A percentile compares a stretch with the other conserved stretches of the same genome.
Evolutionary conservation across 2,113 vertebrate genomes (phyloP).

Genomic region (Entelurus aequoreus): DNA sequence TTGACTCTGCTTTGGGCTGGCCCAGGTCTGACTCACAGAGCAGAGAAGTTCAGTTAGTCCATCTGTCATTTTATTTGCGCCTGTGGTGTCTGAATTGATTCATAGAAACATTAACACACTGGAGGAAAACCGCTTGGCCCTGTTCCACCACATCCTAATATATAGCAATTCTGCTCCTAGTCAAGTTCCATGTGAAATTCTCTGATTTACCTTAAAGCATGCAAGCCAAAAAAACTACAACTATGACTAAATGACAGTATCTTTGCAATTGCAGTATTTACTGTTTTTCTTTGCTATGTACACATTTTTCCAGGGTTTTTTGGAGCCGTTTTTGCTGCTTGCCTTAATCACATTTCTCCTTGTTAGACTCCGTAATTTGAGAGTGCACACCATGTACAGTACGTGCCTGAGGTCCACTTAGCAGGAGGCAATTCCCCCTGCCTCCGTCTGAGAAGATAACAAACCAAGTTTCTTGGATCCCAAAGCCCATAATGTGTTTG

Average conservation of each 20-base stretch:
- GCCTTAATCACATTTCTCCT: slow-evolving; percentile 27
- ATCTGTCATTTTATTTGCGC: slow-evolving; percentile 36
- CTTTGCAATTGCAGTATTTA: slow-evolving; percentile 1
- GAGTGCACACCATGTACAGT: slow-evolving; percentile 7
- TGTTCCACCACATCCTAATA: slow-evolving; percentile 38
- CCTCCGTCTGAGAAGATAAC: slow-evolving; percentile 54
- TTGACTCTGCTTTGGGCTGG: slow-evolving; percentile 7
- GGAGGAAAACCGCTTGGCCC: slow-evolving; percentile 33
- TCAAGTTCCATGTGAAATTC: slow-evolving; percentile 41
- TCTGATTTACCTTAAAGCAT: slow-evolving; percentile 28
- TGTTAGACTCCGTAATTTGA: slow-evolving; percentile 28
- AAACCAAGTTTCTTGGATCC: slow-evolving; percentile 31
- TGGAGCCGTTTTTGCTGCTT: slow-evolving; percentile 3
- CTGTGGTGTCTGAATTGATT: slow-evolving; percentile 50
- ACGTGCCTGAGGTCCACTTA: slow-evolving; percentile 44
- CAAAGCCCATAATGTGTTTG: slow-evolving; percentile 5
- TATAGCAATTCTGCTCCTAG: slow-evolving; percentile 37
- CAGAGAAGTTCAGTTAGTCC: slow-evolving; percentile 31
- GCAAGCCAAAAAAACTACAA: slow-evolving; percentile 11
- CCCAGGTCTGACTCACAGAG: slow-evolving; percentile 38
- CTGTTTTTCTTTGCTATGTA: slow-evolving; percentile 5
- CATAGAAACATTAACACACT: slow-evolving; percentile 48
- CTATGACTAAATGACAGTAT: slow-evolving; percentile 1
- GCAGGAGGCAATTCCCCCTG: slow-evolving; percentile 42
- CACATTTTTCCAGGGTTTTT: slow-evolving; percentile 5